Evolutionary conservation across 2,888 invertebrate genomes (phyloP).

Genomic region (Pomacea canaliculata): DNA sequence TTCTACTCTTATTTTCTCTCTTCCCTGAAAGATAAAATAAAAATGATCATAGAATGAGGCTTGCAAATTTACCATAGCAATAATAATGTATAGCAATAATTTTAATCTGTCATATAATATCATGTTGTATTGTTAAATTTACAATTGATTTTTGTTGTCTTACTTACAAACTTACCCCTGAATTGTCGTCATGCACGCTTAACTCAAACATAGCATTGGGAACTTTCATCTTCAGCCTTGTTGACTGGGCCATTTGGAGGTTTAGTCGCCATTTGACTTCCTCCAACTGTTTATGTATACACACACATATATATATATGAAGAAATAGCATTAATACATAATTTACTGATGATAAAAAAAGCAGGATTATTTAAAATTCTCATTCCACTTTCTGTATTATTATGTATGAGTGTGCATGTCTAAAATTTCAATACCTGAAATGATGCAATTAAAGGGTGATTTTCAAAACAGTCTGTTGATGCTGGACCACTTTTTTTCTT

Average conservation of each 20-base stretch:
- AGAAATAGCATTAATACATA: too few relatives aligned
- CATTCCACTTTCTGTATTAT: too few relatives aligned
- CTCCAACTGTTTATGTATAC: constrained; percentile 52
- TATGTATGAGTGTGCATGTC: too few relatives aligned
- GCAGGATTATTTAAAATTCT: too few relatives aligned
- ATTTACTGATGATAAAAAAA: too few relatives aligned
- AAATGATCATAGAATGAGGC: background rate
- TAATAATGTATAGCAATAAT: background rate
- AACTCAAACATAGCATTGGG: constrained; percentile 68
- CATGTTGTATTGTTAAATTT: background rate
- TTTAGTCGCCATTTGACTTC: constrained; percentile 68
- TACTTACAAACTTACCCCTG: constrained; percentile 44
- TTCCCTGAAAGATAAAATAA: constrained; percentile 38
- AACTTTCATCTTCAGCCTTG: constrained; percentile 63
- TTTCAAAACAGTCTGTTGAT: too few relatives aligned
- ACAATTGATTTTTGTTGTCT: background rate
- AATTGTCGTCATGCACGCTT: constrained; percentile 49
- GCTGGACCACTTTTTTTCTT: too few relatives aligned
- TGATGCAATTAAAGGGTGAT: too few relatives aligned
- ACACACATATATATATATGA: too few relatives aligned
- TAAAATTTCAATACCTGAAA: too few relatives aligned
- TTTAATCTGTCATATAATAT: background rate
- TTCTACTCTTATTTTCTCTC: constrained; percentile 63
- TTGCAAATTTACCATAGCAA: too few relatives aligned
- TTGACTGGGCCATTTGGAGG: constrained; percentile 65